Percentiles rank a stretch among this genome's conserved stretches.
Evolutionary conservation across 1,140 invertebrate species (phyloP).

Genomic region (Eumeta japonica): DNA sequence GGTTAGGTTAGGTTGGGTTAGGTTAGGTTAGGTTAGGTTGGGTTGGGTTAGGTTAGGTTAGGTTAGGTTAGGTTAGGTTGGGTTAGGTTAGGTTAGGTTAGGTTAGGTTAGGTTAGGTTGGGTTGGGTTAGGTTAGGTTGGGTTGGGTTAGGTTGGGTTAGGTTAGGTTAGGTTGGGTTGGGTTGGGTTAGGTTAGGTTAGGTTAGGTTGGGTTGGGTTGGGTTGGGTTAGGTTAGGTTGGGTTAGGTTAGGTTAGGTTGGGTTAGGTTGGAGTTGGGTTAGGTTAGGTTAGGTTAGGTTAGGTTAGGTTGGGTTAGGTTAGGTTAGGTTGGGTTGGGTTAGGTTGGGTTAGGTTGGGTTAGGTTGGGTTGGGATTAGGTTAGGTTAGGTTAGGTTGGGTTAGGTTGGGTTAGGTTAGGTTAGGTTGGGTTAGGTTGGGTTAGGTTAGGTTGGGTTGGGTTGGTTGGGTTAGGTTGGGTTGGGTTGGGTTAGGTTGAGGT

Average conservation of each 20-base stretch:
- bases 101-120: conserved; percentile 7
- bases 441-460: conserved; percentile 22
- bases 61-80: conserved; percentile 12
- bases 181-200: conserved; percentile 19
- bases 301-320: conserved; percentile 15
- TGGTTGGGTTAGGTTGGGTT: too few relatives aligned
- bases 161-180: conserved; percentile 15
- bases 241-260: conserved; percentile 18
- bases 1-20: conserved; percentile 3
- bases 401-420: conserved; percentile 14
- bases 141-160: conserved; percentile 12
- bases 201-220: conserved; percentile 20
- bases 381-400: conserved; percentile 15
- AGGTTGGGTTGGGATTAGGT: too few relatives aligned
- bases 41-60: conserved; percentile 9
- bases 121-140: conserved; percentile 6
- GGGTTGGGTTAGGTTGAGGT: conserved; percentile 11
- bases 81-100: conserved; percentile 8
- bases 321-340: conserved; percentile 17
- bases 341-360: conserved; percentile 15
- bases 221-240: conserved; percentile 20
- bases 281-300: conserved; percentile 12
- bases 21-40: conserved; percentile 9
- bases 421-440: conserved; percentile 17
- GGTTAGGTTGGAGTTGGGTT: too few relatives aligned